Percentiles rank a stretch among this genome's conserved stretches.
These are phyloP conservation scores for Nothura maculosa DNA, from an alignment of 2,797 vertebrate genomes.

Conservation along the genomic window DNA sequence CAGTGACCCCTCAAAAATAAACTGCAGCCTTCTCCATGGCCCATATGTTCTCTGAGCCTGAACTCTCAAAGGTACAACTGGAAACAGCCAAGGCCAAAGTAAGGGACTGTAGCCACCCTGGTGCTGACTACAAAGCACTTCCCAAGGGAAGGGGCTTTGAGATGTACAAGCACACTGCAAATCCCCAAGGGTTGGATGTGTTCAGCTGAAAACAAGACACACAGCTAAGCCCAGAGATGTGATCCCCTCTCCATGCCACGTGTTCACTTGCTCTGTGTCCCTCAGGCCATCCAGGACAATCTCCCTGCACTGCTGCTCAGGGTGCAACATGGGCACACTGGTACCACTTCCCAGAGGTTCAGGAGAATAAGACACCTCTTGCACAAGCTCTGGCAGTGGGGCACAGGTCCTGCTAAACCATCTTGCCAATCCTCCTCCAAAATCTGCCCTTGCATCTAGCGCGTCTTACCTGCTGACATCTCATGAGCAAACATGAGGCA, in stretches of 20 bases:
- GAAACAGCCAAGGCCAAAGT: not conserved
- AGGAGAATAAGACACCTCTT: not conserved
- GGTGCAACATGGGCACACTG: not conserved
- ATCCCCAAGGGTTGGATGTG: not conserved
- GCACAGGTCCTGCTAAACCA: not conserved
- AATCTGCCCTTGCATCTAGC: not conserved
- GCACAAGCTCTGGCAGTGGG: not conserved
- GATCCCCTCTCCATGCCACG: not conserved
- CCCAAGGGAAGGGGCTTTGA: not conserved
- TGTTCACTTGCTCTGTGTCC: fast-evolving
- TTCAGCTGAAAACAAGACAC: not conserved
- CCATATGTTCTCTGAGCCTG: fast-evolving
- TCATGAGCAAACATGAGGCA: not conserved
- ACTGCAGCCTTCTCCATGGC: not conserved
- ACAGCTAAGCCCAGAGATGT: not conserved
- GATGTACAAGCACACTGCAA: not conserved
- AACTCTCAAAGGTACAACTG: not conserved
- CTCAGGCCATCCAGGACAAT: not conserved
- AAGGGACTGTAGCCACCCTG: not conserved
- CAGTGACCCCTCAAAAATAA: not conserved
- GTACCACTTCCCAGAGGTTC: not conserved
- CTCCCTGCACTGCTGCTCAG: fast-evolving
- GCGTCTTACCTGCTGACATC: not conserved
- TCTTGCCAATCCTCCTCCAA: not conserved
- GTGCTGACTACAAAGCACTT: not conserved